phyloP scores from a whole-genome alignment of 2,888 invertebrate species.

The Agriopis marginaria region DNA sequence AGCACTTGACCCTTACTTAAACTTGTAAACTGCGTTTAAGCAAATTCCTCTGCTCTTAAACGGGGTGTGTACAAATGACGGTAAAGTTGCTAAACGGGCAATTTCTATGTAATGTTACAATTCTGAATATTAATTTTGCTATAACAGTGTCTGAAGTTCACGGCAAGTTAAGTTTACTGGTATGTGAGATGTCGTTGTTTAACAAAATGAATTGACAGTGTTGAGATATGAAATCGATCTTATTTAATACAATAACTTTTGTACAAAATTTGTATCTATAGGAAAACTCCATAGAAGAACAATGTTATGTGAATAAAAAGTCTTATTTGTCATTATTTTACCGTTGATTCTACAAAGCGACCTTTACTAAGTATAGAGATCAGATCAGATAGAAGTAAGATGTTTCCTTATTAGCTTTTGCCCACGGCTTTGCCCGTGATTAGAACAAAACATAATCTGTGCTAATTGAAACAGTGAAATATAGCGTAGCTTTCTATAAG shows the following conservation, averaged over 20 bases:
- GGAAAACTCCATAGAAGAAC: no score
- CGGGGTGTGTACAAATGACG: slow-evolving; percentile 50
- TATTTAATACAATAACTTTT: background rate
- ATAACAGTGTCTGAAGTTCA: slow-evolving; percentile 57
- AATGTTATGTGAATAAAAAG: no score
- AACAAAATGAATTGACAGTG: slow-evolving; percentile 13
- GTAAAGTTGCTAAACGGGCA: slow-evolving; percentile 60
- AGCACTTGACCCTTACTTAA: slow-evolving; percentile 69
- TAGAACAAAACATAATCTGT: no score
- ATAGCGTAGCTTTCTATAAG: no score
- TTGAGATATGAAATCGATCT: background rate
- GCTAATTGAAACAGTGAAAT: no score
- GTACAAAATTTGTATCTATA: no score
- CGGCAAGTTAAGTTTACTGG: slow-evolving; percentile 40
- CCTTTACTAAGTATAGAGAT: no score
- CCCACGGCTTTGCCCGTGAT: no score
- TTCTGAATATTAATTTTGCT: slow-evolving; percentile 67
- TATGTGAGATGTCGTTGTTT: slow-evolving; percentile 10
- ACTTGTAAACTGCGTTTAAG: slow-evolving; percentile 72
- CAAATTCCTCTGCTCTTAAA: slow-evolving; percentile 62
- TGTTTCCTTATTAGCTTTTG: no score
- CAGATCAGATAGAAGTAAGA: no score
- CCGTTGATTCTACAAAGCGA: no score
- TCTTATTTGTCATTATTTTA: no score
- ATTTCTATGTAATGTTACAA: slow-evolving; percentile 60